phyloP scores from a whole-genome alignment of 2,113 vertebrate genomes.

The sheep (Ovis aries) region DNA sequence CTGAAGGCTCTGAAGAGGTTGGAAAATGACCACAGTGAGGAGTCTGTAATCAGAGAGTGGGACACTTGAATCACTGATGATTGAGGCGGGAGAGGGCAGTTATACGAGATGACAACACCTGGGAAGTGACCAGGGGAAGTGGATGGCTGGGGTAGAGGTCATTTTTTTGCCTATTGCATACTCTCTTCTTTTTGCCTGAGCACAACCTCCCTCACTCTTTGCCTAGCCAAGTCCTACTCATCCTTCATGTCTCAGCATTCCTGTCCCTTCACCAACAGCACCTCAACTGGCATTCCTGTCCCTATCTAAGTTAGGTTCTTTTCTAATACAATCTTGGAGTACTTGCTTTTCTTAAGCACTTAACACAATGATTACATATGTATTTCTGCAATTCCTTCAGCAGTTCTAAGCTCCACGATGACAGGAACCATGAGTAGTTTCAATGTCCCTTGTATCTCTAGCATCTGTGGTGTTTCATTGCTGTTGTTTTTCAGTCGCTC shows the following conservation, averaged over 20 bases:
- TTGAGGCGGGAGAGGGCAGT: neutral
- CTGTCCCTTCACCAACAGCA: neutral
- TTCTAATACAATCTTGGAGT: neutral
- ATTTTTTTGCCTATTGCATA: neutral
- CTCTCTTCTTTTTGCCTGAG: neutral
- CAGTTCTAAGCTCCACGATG: neutral
- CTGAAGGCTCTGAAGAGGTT: neutral
- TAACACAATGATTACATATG: neutral
- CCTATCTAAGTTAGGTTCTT: neutral
- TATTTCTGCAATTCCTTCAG: neutral
- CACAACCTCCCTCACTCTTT: neutral
- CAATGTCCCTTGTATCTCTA: neutral
- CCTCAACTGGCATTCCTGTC: neutral
- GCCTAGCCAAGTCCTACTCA: neutral
- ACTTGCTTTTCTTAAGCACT: neutral
- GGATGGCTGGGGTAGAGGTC: neutral
- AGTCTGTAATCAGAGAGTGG: neutral
- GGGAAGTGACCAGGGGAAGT: neutral
- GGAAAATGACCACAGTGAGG: neutral
- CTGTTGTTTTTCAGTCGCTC: neutral
- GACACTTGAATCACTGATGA: neutral
- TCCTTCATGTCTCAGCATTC: neutral
- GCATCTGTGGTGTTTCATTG: neutral
- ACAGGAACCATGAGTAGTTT: neutral
- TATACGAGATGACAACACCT: neutral